Conservation (phyloP, 1,140 invertebrate species). For the Tachypleus tridentatus region DNA sequence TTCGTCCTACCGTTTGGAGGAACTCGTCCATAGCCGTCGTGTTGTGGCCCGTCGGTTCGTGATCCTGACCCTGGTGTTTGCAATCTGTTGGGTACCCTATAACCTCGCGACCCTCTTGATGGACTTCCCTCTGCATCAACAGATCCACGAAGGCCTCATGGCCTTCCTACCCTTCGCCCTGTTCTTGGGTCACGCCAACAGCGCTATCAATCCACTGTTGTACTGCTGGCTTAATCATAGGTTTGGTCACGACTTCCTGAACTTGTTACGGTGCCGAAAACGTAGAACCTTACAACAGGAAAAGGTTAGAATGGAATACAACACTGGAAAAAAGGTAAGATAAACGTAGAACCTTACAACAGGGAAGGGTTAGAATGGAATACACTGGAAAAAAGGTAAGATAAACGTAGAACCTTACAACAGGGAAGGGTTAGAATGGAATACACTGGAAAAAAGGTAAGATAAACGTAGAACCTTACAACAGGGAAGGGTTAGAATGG, state of each 20-base stretch:
- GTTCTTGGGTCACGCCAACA: slow-evolving; percentile 48
- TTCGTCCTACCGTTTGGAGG: slow-evolving; percentile 10
- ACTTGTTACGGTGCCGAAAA: slow-evolving; percentile 33
- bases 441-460: too few relatives aligned
- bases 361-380: too few relatives aligned
- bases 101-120: slow-evolving; percentile 51
- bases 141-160: slow-evolving; percentile 19
- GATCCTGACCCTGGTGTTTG: slow-evolving; percentile 57
- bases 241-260: slow-evolving; percentile 25
- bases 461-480: too few relatives aligned
- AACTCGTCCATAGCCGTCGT: slow-evolving; percentile 50
- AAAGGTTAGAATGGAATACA: too few relatives aligned
- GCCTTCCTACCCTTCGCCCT: slow-evolving; percentile 39
- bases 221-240: slow-evolving; percentile 32
- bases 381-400: too few relatives aligned
- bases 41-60: slow-evolving; percentile 59
- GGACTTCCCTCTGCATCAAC: slow-evolving; percentile 41
- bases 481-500: too few relatives aligned
- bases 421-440: too few relatives aligned
- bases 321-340: too few relatives aligned
- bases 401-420: too few relatives aligned
- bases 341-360: too few relatives aligned
- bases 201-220: slow-evolving; percentile 33
- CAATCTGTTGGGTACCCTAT: slow-evolving; percentile 65
- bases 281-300: too few relatives aligned